Conservation (phyloP, 2,113 vertebrate species). For the Scomber colias region DNA sequence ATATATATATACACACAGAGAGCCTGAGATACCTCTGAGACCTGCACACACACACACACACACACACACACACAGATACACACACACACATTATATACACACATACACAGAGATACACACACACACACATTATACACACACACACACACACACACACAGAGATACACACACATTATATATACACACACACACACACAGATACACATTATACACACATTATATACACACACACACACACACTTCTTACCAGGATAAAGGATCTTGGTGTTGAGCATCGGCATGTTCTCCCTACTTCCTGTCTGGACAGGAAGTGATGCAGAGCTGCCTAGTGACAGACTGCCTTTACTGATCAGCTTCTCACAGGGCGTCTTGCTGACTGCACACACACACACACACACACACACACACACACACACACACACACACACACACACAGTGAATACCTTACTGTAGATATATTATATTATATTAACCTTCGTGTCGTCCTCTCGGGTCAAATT, state of each 20-base stretch:
- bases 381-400: slow-evolving; percentile 47
- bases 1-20: too few relatives aligned
- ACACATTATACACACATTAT: too few relatives aligned
- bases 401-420: not conserved
- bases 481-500: too few relatives aligned
- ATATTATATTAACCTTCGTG: too few relatives aligned
- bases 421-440: too few relatives aligned
- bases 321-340: slow-evolving; percentile 87
- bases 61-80: slow-evolving; percentile 27
- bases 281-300: slow-evolving; percentile 88
- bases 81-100: not conserved
- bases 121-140: too few relatives aligned
- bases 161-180: slow-evolving; percentile 6
- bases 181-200: too few relatives aligned
- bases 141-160: slow-evolving; percentile 24
- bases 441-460: too few relatives aligned
- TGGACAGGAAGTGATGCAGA: slow-evolving; percentile 93
- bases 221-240: not conserved
- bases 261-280: slow-evolving; percentile 92
- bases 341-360: slow-evolving; percentile 93
- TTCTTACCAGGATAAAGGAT: slow-evolving; percentile 92
- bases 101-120: too few relatives aligned
- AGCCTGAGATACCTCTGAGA: too few relatives aligned
- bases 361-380: slow-evolving; percentile 90
- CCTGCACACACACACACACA: slow-evolving; percentile 1